Evolutionary conservation across 2,797 vertebrate genomes (phyloP), one percentile per base, ranked within the genome.

Genomic region (Siniperca scherzeri): DNA sequence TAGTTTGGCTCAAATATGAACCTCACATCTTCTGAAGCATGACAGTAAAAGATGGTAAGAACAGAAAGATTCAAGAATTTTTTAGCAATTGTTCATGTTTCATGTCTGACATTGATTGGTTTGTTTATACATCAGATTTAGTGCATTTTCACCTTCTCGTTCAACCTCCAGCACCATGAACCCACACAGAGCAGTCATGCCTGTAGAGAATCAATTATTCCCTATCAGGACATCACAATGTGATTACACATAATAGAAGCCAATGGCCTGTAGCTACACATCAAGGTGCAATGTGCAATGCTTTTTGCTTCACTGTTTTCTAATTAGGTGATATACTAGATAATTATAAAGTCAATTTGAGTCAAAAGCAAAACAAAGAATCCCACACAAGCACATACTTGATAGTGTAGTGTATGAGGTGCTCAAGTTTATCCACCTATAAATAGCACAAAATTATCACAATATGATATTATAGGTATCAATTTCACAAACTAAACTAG

Each of bases 171-270:
- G 30, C 48, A 19, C 30, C n/a, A 48, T 42, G 22, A 50, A 64
- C 46, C 44, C n/a, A 73, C 62, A 30, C 13, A 55, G 40, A n/a
- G 48, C 22, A 66, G 73, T 64, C 79, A 70, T 30, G 61, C 74
- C 59, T 75, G 57, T 55, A 80, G 74, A 77, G 33, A 67, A 77
- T 79, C 70, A 87, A 82, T 88, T 81, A 82, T 71, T 17, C 30
- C 50, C n/a, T 64, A 66, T 77, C 65, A 57, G 56, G 72, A 59
- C 25, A 52, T 56, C 55, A 30, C 55, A 44, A 46, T 36, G 11
- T n/a, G 36, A 66, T 50, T 27, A 14, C 33, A 46, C 74, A 69
- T 77, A 61, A 68, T 38, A 36, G 27, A 16, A 78, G 27, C 5
- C 27, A 64, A 2, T 17, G 12, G 12, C 53, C 46, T 67, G 57